phyloP scores from a whole-genome alignment of 1,140 invertebrate species.

The Drosophila nasuta region DNA sequence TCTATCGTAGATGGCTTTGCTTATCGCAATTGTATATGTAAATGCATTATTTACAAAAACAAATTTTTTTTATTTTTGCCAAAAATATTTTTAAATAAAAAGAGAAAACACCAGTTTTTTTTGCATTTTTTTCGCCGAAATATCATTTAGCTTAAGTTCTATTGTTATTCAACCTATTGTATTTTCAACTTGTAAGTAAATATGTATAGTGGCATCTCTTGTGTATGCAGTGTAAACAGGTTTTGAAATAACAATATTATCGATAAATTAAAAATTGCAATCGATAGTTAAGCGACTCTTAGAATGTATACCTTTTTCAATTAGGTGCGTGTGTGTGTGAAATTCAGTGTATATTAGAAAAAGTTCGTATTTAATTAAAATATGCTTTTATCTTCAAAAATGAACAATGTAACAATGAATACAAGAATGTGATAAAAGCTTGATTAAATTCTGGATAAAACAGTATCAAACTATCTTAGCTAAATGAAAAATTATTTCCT shows the following conservation, averaged over 20 bases:
- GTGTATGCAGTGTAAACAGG: too few species aligned
- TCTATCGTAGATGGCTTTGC: too few species aligned
- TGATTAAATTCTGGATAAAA: not conserved
- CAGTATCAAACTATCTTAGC: not conserved
- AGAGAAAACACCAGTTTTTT: too few species aligned
- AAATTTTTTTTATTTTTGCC: too few species aligned
- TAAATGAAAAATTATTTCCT: slow-evolving; percentile 21
- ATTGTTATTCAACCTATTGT: too few species aligned
- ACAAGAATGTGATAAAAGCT: slow-evolving; percentile 18
- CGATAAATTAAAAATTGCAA: not conserved
- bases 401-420: not conserved
- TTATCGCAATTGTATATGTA: too few species aligned
- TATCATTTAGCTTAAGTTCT: too few species aligned
- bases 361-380: slow-evolving; percentile 2
- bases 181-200: too few species aligned
- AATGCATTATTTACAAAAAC: too few species aligned
- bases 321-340: slow-evolving; percentile 15
- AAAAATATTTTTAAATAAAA: too few species aligned
- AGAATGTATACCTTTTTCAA: slow-evolving; percentile 40
- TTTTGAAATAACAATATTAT: not conserved
- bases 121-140: too few species aligned
- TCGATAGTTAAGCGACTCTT: slow-evolving; percentile 1
- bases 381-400: not conserved
- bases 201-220: too few species aligned
- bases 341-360: not conserved